Evolutionary conservation across 2,888 invertebrate species (phyloP).

Genomic region (Apeira syringaria): DNA sequence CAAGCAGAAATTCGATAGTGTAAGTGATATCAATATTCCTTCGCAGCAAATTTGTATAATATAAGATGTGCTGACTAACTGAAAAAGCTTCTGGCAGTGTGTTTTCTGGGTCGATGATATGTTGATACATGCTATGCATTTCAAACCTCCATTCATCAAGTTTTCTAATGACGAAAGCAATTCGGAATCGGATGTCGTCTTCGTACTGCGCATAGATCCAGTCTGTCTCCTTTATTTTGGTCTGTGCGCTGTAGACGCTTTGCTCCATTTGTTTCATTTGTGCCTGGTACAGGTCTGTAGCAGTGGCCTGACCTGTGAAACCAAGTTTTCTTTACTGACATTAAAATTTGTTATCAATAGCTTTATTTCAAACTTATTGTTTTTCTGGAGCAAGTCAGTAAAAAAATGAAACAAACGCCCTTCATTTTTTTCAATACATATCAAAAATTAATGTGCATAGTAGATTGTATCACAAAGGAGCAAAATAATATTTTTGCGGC

Average conservation of each 20-base stretch:
- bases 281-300: neutral
- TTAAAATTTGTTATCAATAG: too few relatives aligned
- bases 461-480: too few relatives aligned
- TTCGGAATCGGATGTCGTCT: conserved; percentile 28
- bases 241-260: conserved; percentile 40
- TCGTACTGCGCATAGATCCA: conserved; percentile 22
- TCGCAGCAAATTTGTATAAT: conserved; percentile 38
- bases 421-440: too few relatives aligned
- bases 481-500: too few relatives aligned
- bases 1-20: conserved; percentile 39
- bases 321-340: neutral
- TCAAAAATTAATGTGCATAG: too few relatives aligned
- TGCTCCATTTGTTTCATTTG: conserved; percentile 42
- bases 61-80: conserved; percentile 26
- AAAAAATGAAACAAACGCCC: too few relatives aligned
- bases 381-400: too few relatives aligned
- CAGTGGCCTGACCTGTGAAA: neutral
- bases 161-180: conserved; percentile 37
- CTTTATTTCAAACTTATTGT: too few relatives aligned
- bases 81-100: neutral
- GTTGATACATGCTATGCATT: conserved; percentile 24
- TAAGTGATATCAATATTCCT: conserved; percentile 47
- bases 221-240: conserved; percentile 32
- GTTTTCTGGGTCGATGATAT: conserved; percentile 1
- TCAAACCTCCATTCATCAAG: conserved; percentile 39